phyloP scores from a whole-genome alignment of 2,113 vertebrate species.

The Tragelaphus imberbis region DNA sequence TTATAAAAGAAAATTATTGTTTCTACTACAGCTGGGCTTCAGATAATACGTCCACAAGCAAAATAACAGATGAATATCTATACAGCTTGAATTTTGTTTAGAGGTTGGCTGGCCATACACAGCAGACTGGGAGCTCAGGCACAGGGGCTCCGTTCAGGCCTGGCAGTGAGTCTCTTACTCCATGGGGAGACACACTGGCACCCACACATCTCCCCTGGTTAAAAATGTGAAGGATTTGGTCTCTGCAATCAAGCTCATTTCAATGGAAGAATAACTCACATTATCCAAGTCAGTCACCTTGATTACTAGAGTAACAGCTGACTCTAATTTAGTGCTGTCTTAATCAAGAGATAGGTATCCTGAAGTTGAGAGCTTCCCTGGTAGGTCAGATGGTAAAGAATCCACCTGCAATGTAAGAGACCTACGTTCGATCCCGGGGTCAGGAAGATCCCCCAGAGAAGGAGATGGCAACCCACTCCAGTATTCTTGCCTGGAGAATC shows the following conservation, averaged over 20 bases:
- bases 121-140: not conserved
- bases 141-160: not conserved
- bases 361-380: not conserved
- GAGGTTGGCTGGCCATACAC: not conserved
- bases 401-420: not conserved
- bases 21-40: not conserved
- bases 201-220: not conserved
- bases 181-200: fast-evolving
- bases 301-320: not conserved
- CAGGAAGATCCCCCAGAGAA: not conserved
- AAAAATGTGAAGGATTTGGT: not conserved
- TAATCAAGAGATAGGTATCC: not conserved
- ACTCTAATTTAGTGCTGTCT: not conserved
- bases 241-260: not conserved
- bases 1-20: not conserved
- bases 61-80: not conserved
- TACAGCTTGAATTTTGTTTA: not conserved
- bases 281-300: not conserved
- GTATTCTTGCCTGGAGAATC: not conserved
- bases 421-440: not conserved
- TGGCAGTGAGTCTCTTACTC: not conserved
- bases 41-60: not conserved
- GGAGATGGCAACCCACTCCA: not conserved
- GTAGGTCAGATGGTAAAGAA: not conserved
- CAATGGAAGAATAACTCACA: not conserved